Percentiles rank a stretch among this genome's conserved stretches.
Conservation (phyloP, 2,113 vertebrate genomes). For the Microcebus lehilahytsara region DNA sequence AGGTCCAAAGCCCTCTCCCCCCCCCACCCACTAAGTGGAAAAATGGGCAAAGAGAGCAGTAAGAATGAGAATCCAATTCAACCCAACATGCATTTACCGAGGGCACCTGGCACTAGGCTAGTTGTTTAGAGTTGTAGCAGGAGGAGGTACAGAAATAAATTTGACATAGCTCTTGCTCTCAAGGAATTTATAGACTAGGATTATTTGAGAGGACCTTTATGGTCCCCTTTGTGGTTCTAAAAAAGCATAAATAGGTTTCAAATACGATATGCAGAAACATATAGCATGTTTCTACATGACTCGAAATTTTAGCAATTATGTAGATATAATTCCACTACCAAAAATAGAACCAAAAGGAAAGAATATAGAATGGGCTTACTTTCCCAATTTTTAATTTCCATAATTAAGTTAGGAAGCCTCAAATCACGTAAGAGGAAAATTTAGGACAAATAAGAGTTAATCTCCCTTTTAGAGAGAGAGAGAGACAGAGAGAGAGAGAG, state of each 20-base stretch:
- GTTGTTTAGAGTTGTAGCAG: not conserved
- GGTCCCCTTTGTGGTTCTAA: conserved; percentile 1
- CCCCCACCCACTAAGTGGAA: not conserved
- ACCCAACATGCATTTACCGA: not conserved
- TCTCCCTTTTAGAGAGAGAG: not conserved
- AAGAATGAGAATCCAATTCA: not conserved
- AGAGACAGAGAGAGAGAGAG: not conserved
- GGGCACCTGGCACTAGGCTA: not conserved
- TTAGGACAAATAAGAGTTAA: not conserved
- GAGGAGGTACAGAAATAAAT: not conserved
- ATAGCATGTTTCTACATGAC: not conserved
- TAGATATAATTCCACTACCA: not conserved
- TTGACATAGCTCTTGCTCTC: not conserved
- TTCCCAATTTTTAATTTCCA: not conserved
- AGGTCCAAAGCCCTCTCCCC: not conserved
- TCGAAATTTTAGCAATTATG: conserved; percentile 19
- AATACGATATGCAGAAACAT: not conserved
- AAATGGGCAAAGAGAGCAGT: not conserved
- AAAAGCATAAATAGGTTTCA: conserved; percentile 40
- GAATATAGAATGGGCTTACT: not conserved
- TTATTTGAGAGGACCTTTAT: not conserved
- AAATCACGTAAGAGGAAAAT: not conserved
- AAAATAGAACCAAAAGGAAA: conserved; percentile 36
- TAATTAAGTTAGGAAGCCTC: not conserved
- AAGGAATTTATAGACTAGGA: not conserved